Conservation (phyloP, 2,113 vertebrate species). For the western clawed frog (Xenopus tropicalis) region UCB_Xtro_10.0 CM004448.2:86361001-86361500, state of each 20-base stretch:
- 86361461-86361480: no score
- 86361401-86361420: no score
- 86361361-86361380: no score
- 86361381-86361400: no score
- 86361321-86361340: no score
- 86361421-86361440: no score
- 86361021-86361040: conserved; percentile 40
- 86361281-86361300: no score
- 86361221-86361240: conserved; percentile 39
- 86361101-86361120: conserved; percentile 4
- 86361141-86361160: neutral
- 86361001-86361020: conserved; percentile 51
- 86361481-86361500: no score
- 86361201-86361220: neutral
- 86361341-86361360: no score
- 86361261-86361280: no score
- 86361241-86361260: conserved; percentile 2
- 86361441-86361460: no score
- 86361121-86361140: conserved; percentile 34
- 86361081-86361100: conserved; percentile 33
- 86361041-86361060: conserved; percentile 45
- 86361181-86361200: neutral
- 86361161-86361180: conserved; percentile 34
- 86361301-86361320: no score
- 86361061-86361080: conserved; percentile 22